Conservation (phyloP, 2,797 vertebrate species). For the Paguma larvata region DNA sequence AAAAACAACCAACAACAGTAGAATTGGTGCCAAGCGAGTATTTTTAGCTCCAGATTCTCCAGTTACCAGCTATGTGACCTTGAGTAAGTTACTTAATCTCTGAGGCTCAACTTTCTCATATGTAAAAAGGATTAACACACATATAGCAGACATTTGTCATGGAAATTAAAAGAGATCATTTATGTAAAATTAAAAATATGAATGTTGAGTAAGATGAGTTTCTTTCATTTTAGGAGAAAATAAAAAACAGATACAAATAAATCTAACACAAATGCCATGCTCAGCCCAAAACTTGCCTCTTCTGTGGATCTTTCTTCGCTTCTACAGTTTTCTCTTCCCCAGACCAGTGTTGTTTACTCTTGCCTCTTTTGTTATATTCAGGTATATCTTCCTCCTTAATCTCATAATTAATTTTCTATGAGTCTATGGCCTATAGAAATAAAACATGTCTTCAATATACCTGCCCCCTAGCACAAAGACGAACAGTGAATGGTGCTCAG, state of each 20-base stretch:
- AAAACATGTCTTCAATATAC: neutral
- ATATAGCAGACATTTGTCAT: neutral
- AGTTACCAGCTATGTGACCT: neutral
- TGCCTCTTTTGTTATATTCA: neutral
- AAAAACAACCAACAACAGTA: neutral
- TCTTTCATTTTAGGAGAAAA: neutral
- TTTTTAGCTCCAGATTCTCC: neutral
- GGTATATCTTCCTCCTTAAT: neutral
- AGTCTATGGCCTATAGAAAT: neutral
- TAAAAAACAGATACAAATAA: neutral
- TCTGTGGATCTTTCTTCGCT: neutral
- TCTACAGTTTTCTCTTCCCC: neutral
- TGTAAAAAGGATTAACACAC: neutral
- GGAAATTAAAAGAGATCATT: conserved; percentile 25
- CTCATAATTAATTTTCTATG: neutral
- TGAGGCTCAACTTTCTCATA: conserved; percentile 5
- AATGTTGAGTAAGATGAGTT: neutral
- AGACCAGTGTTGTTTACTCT: neutral
- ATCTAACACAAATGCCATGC: neutral
- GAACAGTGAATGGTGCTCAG: neutral
- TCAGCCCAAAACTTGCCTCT: neutral
- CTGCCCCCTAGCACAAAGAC: neutral
- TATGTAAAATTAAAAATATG: neutral
- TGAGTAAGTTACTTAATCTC: neutral
- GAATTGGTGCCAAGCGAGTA: neutral